Evolutionary conservation across 2,888 invertebrate genomes (phyloP).

Genomic region (Uloborus plumipes): DNA sequence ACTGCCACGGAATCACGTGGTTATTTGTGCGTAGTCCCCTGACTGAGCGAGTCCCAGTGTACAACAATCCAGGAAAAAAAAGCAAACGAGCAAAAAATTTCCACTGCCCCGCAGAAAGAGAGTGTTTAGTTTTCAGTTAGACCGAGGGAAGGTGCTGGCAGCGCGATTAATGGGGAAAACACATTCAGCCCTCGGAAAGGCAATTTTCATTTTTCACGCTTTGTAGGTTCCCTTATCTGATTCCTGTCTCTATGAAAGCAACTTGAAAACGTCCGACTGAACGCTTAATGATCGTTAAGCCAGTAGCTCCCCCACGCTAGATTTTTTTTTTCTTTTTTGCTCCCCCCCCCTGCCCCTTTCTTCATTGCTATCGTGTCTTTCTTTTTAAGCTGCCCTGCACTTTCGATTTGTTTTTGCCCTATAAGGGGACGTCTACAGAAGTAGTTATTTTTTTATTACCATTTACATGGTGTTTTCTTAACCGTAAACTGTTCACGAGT

Average conservation of each 20-base stretch:
- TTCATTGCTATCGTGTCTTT: constrained; percentile 15
- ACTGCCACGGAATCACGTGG: not conserved
- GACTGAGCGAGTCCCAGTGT: constrained; percentile 15
- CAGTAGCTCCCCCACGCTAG: constrained; percentile 24
- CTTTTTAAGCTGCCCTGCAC: not conserved
- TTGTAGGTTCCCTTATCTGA: constrained; percentile 52
- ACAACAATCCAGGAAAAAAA: constrained; percentile 14
- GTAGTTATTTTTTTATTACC: too few species aligned
- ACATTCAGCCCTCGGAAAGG: constrained; percentile 48
- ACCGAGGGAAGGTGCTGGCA: constrained; percentile 43
- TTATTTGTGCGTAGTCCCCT: constrained; percentile 24
- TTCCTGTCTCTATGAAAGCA: constrained; percentile 29
- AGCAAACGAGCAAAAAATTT: constrained; percentile 18
- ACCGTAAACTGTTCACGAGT: too few species aligned
- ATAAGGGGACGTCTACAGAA: too few species aligned
- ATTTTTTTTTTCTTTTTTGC: not conserved
- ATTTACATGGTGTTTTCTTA: too few species aligned
- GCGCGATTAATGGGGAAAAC: constrained; percentile 48
- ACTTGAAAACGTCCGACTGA: constrained; percentile 45
- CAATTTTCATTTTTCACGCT: constrained; percentile 60
- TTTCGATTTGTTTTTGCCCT: constrained; percentile 4
- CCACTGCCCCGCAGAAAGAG: constrained; percentile 30
- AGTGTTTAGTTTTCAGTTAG: constrained; percentile 47
- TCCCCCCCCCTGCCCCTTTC: not conserved
- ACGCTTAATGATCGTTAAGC: constrained; percentile 54